A percentile compares a stretch with the other conserved stretches of the same genome.
Conservation (phyloP, 2,797 vertebrate species). For the Trachurus trachurus region DNA sequence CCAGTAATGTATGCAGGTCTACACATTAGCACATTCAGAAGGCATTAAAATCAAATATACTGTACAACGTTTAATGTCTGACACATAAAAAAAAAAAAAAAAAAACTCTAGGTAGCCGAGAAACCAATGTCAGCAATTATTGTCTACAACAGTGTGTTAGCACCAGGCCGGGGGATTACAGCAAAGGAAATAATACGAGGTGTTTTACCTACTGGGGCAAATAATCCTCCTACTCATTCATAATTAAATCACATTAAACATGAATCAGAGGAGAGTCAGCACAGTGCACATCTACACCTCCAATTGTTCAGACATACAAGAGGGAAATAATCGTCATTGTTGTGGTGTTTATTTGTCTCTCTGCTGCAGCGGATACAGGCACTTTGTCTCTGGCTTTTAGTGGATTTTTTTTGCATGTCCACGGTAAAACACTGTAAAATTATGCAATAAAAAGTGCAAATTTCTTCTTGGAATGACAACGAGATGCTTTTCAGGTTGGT, state of each 20-base stretch:
- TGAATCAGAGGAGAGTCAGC: constrained; percentile 37
- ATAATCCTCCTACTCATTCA: constrained; percentile 60
- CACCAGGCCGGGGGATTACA: constrained; percentile 24
- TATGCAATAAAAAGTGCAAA: neutral
- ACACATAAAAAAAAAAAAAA: neutral
- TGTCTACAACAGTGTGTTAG: constrained; percentile 7
- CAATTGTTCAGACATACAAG: constrained; percentile 6
- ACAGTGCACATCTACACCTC: constrained; percentile 6
- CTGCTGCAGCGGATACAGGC: neutral
- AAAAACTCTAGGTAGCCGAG: neutral
- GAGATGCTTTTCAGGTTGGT: neutral
- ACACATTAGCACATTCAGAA: neutral
- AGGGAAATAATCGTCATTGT: neutral
- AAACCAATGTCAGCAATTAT: constrained; percentile 33
- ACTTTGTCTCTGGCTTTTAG: neutral
- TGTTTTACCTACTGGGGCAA: constrained; percentile 48
- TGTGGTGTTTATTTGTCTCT: neutral
- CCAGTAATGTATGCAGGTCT: neutral
- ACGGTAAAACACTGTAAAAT: neutral
- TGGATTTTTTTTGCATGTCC: neutral
- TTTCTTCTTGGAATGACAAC: too few relatives aligned
- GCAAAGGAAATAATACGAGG: constrained; percentile 26
- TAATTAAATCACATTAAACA: constrained; percentile 63
- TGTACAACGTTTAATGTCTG: constrained; percentile 13
- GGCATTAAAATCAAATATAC: neutral